phyloP scores from a whole-genome alignment of 2,113 vertebrate species.

The Paradoxurus hermaphroditus region DNA sequence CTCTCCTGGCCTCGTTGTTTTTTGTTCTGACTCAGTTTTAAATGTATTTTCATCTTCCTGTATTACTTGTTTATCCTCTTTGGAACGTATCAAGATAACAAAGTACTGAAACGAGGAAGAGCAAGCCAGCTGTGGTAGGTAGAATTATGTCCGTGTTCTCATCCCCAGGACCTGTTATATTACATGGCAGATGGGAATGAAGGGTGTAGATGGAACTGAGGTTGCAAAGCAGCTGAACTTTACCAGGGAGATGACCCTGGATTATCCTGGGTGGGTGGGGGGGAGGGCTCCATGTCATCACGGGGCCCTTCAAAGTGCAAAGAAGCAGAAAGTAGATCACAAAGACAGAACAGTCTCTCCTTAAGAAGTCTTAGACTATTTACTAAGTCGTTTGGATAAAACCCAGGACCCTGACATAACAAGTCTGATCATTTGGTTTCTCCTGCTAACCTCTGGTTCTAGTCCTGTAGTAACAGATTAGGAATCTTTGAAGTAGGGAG shows the following conservation, averaged over 20 bases:
- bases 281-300: background rate
- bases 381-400: background rate
- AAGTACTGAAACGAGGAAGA: background rate
- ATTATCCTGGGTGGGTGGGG: too few species aligned
- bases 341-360: background rate
- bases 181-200: background rate
- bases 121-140: background rate
- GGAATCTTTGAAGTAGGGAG: background rate
- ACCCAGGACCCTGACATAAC: background rate
- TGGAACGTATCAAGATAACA: background rate
- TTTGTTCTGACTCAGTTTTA: background rate
- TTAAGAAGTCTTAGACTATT: background rate
- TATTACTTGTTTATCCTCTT: background rate
- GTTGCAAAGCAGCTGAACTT: background rate
- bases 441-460: background rate
- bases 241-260: background rate
- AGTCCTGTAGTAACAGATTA: background rate
- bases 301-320: background rate
- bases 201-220: background rate
- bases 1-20: background rate
- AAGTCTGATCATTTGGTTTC: background rate
- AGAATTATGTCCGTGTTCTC: background rate
- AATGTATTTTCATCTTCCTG: background rate
- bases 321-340: background rate
- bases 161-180: background rate